phyloP scores from a whole-genome alignment of 2,113 vertebrate genomes.

The Gavialis gangeticus region DNA sequence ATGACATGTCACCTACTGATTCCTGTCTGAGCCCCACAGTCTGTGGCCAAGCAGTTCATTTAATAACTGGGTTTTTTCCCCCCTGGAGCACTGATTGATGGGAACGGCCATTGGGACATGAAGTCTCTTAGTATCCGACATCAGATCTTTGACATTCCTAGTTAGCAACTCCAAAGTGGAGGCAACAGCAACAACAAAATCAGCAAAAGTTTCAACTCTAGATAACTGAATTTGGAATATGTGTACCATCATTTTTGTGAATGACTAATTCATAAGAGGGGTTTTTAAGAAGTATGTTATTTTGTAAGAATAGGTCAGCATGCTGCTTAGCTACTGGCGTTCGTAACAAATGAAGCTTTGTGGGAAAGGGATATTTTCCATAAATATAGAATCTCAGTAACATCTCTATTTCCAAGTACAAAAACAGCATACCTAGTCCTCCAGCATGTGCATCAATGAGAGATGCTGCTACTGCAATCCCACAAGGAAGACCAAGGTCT shows the following conservation, averaged over 20 bases:
- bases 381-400: not conserved
- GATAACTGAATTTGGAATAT: not conserved
- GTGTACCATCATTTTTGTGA: not conserved
- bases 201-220: not conserved
- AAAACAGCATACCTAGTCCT: constrained; percentile 87
- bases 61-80: not conserved
- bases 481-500: constrained; percentile 86
- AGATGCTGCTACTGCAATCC: constrained; percentile 90
- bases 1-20: not conserved
- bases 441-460: constrained; percentile 98
- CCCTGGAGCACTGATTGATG: not conserved
- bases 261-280: not conserved
- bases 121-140: not conserved
- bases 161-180: not conserved
- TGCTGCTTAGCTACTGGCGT: not conserved
- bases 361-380: not conserved
- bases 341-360: not conserved
- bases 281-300: not conserved
- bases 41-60: too few species aligned
- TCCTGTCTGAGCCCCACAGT: not conserved
- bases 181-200: not conserved
- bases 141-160: not conserved
- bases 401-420: not conserved
- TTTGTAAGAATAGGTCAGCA: not conserved
- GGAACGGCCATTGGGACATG: not conserved